Evolutionary conservation across 2,888 invertebrate genomes (phyloP).

Genomic region (Acanthacorydalis orientalis): DNA sequence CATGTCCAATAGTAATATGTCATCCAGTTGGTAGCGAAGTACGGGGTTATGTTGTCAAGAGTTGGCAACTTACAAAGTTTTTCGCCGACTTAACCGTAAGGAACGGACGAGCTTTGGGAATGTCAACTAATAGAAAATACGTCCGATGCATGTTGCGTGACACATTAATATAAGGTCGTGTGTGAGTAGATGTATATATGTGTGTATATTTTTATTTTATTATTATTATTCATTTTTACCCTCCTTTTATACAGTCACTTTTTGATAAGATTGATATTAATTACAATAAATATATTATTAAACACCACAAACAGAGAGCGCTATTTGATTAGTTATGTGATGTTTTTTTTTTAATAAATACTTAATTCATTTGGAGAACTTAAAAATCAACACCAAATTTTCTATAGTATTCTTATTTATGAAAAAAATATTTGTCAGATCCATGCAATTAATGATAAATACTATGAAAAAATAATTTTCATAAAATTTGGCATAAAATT

Average conservation of each 20-base stretch:
- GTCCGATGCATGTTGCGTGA: not conserved
- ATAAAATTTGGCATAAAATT: no score
- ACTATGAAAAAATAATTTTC: no score
- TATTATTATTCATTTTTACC: not conserved
- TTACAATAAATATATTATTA: not conserved
- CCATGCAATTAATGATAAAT: no score
- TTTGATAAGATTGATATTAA: not conserved
- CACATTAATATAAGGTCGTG: not conserved
- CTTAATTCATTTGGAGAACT: no score
- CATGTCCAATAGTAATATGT: slow-evolving; percentile 1
- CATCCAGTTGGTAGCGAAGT: not conserved
- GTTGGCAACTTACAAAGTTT: not conserved
- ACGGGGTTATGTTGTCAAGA: not conserved
- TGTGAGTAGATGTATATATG: not conserved
- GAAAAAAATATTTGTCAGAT: no score
- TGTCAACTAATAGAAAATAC: not conserved
- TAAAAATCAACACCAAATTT: no score
- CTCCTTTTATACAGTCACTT: not conserved
- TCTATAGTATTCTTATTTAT: no score
- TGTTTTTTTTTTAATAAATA: no score
- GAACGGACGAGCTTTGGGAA: not conserved
- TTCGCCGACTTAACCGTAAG: not conserved
- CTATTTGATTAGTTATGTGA: not conserved
- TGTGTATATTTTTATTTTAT: not conserved
- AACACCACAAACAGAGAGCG: not conserved